Evolutionary conservation across 2,797 vertebrate genomes (phyloP), one percentile per base, ranked within the genome.

Genomic region (Hyperoplus lanceolatus): DNA sequence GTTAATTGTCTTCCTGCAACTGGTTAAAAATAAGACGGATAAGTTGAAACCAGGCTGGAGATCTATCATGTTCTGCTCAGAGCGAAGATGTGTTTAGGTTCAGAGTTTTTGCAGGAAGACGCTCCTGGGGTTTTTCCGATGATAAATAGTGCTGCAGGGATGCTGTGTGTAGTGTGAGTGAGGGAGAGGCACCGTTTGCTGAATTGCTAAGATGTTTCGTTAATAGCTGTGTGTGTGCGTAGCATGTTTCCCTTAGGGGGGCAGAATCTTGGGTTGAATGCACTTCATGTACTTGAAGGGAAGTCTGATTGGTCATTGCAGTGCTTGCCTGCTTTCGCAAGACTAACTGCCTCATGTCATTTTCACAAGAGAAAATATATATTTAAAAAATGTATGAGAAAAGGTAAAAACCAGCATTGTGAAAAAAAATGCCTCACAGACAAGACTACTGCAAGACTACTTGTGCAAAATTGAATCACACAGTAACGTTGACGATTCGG

Each of bases 131-230:
- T 58, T 41, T 8, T 54, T 63, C 6, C 29, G 9, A 60, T 90
- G 88, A 91, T 89, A 77, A 89, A 90, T 87, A 83, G 60, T 43
- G 79, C 75, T 74, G 66, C 79, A 66, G 70, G 74, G 86, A 80
- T 36, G 70, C 75, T 74, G 73, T 48, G 70, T 81, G 73, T 36
- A 54, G 71, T 73, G 43, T 82, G 68, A 84, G 43, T 15, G 72
- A 83, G 70, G 59, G 12, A 70, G 67, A 71, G 61, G 50, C 10
- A 11, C 29, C 77, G 80, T 89, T 87, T 90, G 81, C 84, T 88
- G 89, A 91, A 76, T 66, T n/a, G 79, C 86, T 80, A 38, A 85
- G 83, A 82, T 85, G 81, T 79, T 88, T 81, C 71, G 76, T 85
- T 89, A 87, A 86, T 77, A 60, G 75, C 70, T 43, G 69, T 62